Evolutionary conservation across 1,140 invertebrate genomes (phyloP).

Genomic region (Centruroides sculpturatus): DNA sequence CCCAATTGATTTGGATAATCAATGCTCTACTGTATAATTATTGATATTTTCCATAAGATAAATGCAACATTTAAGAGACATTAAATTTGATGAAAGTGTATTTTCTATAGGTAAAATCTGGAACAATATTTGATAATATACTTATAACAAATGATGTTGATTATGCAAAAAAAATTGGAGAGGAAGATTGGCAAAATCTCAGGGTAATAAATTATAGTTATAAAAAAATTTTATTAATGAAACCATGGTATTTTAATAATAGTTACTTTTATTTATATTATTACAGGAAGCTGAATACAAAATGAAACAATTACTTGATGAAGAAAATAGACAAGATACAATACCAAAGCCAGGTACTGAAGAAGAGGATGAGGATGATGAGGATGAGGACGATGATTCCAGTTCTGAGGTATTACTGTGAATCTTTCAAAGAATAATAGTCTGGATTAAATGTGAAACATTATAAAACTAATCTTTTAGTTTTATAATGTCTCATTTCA

Average conservation of each 20-base stretch:
- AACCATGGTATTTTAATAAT: neutral
- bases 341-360: constrained; percentile 29
- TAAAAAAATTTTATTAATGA: no score
- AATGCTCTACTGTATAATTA: no score
- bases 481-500: neutral
- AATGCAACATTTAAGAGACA: no score
- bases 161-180: constrained; percentile 49
- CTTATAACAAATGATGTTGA: constrained; percentile 81
- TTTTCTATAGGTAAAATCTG: constrained; percentile 82
- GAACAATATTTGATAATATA: constrained; percentile 97
- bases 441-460: neutral
- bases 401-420: neutral
- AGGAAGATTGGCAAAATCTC: constrained; percentile 36
- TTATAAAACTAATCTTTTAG: neutral
- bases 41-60: no score
- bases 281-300: constrained; percentile 73
- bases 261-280: neutral
- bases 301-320: constrained; percentile 79
- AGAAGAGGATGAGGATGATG: constrained; percentile 32
- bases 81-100: neutral
- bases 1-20: no score
- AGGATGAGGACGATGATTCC: constrained; percentile 30
- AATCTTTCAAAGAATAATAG: neutral
- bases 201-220: constrained; percentile 7
- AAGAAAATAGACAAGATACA: constrained; percentile 48